A percentile compares a stretch with the other conserved stretches of the same genome.
Evolutionary conservation across 2,888 invertebrate genomes (phyloP).

Genomic region (Hyppa rectilinea): DNA sequence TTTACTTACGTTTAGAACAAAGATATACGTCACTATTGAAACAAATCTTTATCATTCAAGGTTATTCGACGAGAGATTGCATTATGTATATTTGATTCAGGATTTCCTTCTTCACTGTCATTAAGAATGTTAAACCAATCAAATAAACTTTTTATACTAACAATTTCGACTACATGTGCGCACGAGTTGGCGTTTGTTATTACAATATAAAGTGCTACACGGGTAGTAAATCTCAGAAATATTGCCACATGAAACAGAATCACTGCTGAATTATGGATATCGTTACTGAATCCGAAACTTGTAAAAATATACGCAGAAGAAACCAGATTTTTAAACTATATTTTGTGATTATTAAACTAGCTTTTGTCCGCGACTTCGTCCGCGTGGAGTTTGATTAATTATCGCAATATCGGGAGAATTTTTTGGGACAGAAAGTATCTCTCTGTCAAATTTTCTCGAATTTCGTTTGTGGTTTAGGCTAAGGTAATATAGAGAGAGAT

Average conservation of each 20-base stretch:
- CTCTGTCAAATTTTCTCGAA: no score
- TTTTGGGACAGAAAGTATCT: no score
- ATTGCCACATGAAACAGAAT: slow-evolving; percentile 32
- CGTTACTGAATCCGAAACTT: slow-evolving; percentile 3
- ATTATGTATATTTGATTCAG: slow-evolving; percentile 38
- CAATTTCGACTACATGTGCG: slow-evolving; percentile 6
- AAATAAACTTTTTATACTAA: slow-evolving; percentile 14
- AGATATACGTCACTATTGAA: slow-evolving; percentile 2
- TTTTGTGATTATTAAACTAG: neutral
- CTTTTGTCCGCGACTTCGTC: no score
- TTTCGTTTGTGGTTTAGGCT: no score
- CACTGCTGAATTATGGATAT: slow-evolving; percentile 7
- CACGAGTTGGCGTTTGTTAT: slow-evolving; percentile 18
- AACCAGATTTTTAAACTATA: neutral
- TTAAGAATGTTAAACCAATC: slow-evolving; percentile 15
- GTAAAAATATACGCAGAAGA: slow-evolving; percentile 9
- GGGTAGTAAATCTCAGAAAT: slow-evolving; percentile 29
- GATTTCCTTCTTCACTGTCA: slow-evolving; percentile 39
- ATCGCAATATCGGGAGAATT: no score
- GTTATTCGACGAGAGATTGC: slow-evolving; percentile 23
- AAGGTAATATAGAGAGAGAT: no score
- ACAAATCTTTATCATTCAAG: slow-evolving; percentile 25
- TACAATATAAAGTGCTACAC: slow-evolving; percentile 28
- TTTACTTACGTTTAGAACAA: slow-evolving; percentile 28
- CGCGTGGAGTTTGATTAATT: no score